Conservation (phyloP, 1,140 invertebrate genomes). For the Teleogryllus occipitalis region DNA sequence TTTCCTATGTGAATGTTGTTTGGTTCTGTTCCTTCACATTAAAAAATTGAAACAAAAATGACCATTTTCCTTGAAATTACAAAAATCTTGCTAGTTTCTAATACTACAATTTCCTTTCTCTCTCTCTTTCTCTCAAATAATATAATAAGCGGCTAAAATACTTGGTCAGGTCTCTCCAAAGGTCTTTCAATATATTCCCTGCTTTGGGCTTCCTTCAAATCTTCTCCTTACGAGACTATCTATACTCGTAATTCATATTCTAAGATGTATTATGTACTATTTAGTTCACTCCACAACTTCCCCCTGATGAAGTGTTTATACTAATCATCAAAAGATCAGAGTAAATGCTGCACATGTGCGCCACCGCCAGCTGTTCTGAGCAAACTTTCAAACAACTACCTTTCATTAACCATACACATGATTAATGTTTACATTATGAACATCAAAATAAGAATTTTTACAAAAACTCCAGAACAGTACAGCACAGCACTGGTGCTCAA, state of each 20-base stretch:
- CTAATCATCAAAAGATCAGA: not conserved
- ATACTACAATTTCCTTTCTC: not conserved
- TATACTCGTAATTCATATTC: not conserved
- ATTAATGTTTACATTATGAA: not conserved
- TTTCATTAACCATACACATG: not conserved
- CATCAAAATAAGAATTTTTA: not conserved
- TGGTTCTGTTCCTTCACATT: not conserved
- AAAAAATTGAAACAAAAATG: not conserved
- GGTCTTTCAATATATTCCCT: not conserved
- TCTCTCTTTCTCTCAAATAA: not conserved
- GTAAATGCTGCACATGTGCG: not conserved
- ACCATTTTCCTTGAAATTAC: not conserved
- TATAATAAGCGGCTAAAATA: not conserved
- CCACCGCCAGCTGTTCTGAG: not conserved
- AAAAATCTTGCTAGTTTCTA: not conserved
- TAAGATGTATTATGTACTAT: not conserved
- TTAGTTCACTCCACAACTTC: not conserved
- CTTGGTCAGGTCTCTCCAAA: not conserved
- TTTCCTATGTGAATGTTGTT: not conserved
- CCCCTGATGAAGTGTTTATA: not conserved
- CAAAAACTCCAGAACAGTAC: not conserved
- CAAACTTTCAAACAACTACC: not conserved
- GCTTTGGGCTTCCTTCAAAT: not conserved
- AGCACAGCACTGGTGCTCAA: not conserved
- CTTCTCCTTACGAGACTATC: not conserved